Conservation (phyloP, 2,797 vertebrate species). For the Myripristis murdjan region DNA sequence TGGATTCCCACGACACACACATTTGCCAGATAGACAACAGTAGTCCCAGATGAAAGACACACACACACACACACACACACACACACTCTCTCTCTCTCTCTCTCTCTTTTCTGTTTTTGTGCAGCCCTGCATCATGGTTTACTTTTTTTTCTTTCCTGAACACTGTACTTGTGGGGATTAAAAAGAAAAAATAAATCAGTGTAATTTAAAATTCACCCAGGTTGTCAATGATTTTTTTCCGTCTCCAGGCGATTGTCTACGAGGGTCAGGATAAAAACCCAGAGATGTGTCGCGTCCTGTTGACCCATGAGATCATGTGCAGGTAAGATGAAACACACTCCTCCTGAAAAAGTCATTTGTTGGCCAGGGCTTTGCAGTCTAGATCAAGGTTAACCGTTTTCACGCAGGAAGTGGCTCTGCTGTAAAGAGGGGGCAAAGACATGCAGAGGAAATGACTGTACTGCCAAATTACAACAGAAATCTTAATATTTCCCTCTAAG, state of each 20-base stretch:
- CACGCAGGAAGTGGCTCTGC: conserved; percentile 39
- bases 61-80: too few species aligned
- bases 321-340: conserved; percentile 82
- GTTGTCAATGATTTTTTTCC: conserved; percentile 7
- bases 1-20: conserved; percentile 79
- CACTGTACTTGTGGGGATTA: not conserved
- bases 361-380: not conserved
- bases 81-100: too few species aligned
- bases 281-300: conserved; percentile 96
- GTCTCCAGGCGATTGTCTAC: conserved; percentile 92
- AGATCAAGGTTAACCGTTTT: conserved; percentile 45
- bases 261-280: conserved; percentile 99
- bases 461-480: conserved; percentile 86
- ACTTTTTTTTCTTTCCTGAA: conserved; percentile 31
- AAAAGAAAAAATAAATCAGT: conserved; percentile 25
- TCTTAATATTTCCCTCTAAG: conserved; percentile 85
- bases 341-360: not conserved
- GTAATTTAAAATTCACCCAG: conserved; percentile 9
- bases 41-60: conserved; percentile 74
- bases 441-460: conserved; percentile 40
- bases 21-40: conserved; percentile 75
- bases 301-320: conserved; percentile 99
- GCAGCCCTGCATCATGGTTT: conserved; percentile 38
- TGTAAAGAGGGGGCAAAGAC: conserved; percentile 58
- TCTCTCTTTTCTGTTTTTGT: conserved; percentile 51